Conservation (phyloP, 2,797 vertebrate genomes). For the Darevskia mixta region DNA sequence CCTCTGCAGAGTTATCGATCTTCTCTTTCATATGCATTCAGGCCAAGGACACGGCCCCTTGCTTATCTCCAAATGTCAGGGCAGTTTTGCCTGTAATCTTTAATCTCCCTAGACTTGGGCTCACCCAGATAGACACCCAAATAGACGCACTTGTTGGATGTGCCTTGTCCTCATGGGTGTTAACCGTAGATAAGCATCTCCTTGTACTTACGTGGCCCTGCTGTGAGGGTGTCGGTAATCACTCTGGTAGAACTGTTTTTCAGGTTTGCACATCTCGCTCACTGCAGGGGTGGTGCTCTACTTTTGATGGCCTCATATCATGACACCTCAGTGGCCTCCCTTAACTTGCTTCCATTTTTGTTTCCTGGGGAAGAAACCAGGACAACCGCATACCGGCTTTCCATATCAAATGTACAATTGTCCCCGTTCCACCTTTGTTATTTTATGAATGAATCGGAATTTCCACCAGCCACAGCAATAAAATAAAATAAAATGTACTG, state of each 20-base stretch:
- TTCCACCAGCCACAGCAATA: too few species aligned
- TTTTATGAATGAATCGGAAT: too few species aligned
- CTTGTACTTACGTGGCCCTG: not conserved
- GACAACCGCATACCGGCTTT: not conserved
- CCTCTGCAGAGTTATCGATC: not conserved
- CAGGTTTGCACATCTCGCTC: not conserved
- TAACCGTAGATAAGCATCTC: too few species aligned
- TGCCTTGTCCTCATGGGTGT: not conserved
- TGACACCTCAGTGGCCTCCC: not conserved
- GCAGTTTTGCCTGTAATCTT: not conserved
- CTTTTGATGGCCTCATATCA: not conserved
- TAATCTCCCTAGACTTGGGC: not conserved
- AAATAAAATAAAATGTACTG: too few species aligned
- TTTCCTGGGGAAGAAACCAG: not conserved
- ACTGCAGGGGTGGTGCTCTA: not conserved
- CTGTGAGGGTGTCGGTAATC: not conserved
- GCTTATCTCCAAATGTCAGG: not conserved
- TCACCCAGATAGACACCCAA: not conserved
- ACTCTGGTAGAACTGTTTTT: not conserved
- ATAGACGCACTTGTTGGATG: too few species aligned
- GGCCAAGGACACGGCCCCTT: not conserved
- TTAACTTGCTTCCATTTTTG: too few species aligned
- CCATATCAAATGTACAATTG: not conserved
- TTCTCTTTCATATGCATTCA: not conserved
- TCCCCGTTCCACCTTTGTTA: not conserved